Evolutionary conservation across 2,888 invertebrate genomes (phyloP), one percentile per base, ranked within the genome.

Genomic region (Cristatella mucedo): DNA sequence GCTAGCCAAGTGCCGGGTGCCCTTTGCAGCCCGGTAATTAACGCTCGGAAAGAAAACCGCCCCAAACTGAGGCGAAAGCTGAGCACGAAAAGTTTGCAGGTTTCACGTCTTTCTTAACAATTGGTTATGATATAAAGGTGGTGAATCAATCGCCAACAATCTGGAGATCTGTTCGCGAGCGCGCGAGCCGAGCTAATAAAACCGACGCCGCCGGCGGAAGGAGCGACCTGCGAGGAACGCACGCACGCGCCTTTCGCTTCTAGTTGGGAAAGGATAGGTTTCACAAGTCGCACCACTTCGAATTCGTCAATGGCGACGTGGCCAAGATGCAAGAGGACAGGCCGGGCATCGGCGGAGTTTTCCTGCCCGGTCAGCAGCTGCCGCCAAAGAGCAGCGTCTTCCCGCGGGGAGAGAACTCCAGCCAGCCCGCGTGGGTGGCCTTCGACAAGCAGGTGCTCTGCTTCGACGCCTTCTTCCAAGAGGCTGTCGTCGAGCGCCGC

Each of bases 401-500:
- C 65, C 76, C 79, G 2, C 72, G 78, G 13, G 80, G 80, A 32
- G 77, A 78, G 57, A 77, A 76, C 0, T 74, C 76, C 1, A 78
- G 78, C 49, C 59, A 80, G 36, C 86, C 87, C 0, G 69, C 81
- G 0, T 89, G 86, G 86, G 71, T 87, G 40, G 78, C 80, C 43
- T 84, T 78, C 61, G 86, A 89, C 59, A 82, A 83, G 66, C 77
- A 86, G 68, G 82, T 82, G 2, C 32, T 46, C n/a, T 42, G 42
- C 31, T 46, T 46, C 19, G 43, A 46, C 38, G 45, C 38, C 1
- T 82, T 72, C 57, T 83, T 78, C 56, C 76, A 80, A 73, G 80
- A 82, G 68, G 76, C 79, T 0, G 70, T 83, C 1, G 77, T 80
- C 46, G 85, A 85, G 64, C 74, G 77, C 56, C 68, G 73, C 34